Evolutionary conservation across 2,113 vertebrate genomes (phyloP).

Genomic region (Proterorhinus semilunaris): DNA sequence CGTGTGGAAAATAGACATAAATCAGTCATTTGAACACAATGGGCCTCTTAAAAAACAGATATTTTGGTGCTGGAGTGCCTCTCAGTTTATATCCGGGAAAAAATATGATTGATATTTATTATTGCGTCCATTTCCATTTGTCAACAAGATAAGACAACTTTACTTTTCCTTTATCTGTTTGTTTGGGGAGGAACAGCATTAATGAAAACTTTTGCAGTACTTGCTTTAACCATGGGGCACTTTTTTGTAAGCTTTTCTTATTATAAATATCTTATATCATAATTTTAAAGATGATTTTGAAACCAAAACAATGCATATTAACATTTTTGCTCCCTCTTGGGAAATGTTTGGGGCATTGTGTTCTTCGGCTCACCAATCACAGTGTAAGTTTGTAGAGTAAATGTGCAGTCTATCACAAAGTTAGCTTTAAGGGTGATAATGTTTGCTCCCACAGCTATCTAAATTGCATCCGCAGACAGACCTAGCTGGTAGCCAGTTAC

Average conservation of each 20-base stretch:
- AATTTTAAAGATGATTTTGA: background rate
- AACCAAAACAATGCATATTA: background rate
- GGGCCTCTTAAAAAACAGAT: background rate
- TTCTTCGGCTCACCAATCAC: conserved; percentile 19
- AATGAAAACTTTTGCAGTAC: too few species aligned
- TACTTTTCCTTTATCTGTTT: too few species aligned
- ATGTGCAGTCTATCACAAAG: background rate
- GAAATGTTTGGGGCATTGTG: background rate
- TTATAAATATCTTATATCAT: too few species aligned
- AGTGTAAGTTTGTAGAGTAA: conserved; percentile 12
- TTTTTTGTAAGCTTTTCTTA: too few species aligned
- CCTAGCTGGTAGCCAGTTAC: background rate
- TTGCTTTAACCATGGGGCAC: too few species aligned
- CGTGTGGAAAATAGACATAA: conserved; percentile 1
- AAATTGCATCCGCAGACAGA: conserved; percentile 21
- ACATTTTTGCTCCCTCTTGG: background rate
- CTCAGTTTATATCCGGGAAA: background rate
- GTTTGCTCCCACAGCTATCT: conserved; percentile 24
- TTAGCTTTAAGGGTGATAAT: conserved; percentile 20
- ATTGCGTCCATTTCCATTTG: background rate
- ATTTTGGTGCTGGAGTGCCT: background rate
- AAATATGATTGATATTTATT: background rate
- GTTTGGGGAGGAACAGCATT: too few species aligned
- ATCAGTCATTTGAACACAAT: background rate
- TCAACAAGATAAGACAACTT: too few species aligned